Percentiles rank a stretch among this genome's conserved stretches.
Conservation (phyloP, 2,113 vertebrate species). For the Leptosomus discolor region DNA sequence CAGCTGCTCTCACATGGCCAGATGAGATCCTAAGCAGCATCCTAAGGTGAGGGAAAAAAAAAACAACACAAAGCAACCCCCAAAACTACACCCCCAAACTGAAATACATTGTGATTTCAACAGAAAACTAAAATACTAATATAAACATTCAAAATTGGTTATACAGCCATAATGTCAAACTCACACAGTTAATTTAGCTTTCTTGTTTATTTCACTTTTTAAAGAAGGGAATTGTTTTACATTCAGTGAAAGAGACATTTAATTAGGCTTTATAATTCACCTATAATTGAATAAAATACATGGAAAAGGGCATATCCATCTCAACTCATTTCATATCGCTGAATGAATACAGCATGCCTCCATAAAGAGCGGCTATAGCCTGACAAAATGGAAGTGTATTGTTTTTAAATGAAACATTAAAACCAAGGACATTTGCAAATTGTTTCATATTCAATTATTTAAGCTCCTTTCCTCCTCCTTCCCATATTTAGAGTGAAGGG, state of each 20-base stretch:
- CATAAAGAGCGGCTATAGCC: neutral
- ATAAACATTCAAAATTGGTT: neutral
- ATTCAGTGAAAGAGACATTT: neutral
- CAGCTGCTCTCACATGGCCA: neutral
- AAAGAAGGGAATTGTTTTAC: neutral
- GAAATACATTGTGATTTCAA: neutral
- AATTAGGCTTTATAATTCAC: neutral
- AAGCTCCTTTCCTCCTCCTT: neutral
- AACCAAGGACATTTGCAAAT: neutral
- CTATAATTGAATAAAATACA: neutral
- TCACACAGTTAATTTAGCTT: neutral
- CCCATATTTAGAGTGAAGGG: neutral
- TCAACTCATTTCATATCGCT: neutral
- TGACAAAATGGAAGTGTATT: neutral
- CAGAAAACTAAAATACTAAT: neutral
- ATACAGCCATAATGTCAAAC: neutral
- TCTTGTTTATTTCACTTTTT: neutral
- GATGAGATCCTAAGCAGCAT: neutral
- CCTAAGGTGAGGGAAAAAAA: neutral
- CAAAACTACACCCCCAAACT: neutral
- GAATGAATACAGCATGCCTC: neutral
- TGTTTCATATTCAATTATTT: neutral
- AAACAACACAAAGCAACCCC: neutral
- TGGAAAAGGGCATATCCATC: neutral
- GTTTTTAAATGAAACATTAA: neutral